A percentile compares a stretch with the other conserved stretches of the same genome.
These are phyloP conservation scores for Pipistrellus kuhlii DNA, from an alignment of 2,797 vertebrate genomes.

Conservation along the genomic window DNA sequence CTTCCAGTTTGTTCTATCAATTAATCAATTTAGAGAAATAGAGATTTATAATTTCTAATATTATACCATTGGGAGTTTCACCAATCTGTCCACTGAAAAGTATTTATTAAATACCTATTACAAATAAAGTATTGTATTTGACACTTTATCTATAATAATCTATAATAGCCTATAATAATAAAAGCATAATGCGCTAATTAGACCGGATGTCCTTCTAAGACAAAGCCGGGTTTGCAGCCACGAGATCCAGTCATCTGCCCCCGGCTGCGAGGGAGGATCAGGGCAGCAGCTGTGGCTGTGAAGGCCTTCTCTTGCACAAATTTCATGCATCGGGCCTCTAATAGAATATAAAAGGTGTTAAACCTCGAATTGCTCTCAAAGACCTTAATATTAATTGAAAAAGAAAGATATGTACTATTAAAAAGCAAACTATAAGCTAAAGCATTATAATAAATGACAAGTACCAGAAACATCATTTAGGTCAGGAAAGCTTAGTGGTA, in stretches of 20 bases:
- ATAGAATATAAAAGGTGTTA: neutral
- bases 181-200: no score
- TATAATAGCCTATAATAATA: no score
- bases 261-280: fast-evolving
- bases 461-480: neutral
- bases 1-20: neutral
- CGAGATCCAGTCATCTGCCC: no score
- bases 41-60: neutral
- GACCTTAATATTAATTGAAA: neutral
- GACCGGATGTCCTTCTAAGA: no score
- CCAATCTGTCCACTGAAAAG: neutral
- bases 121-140: neutral
- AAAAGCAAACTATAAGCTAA: neutral
- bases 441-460: neutral
- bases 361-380: neutral
- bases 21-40: neutral
- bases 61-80: neutral
- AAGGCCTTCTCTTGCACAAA: no score
- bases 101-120: neutral
- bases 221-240: no score
- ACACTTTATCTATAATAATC: neutral
- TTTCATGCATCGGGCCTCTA: no score
- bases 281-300: no score
- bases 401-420: neutral
- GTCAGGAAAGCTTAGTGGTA: neutral